These are phyloP conservation scores for Asobara japonica DNA, from an alignment of 1,140 invertebrate species.

Conservation along the genomic window DNA sequence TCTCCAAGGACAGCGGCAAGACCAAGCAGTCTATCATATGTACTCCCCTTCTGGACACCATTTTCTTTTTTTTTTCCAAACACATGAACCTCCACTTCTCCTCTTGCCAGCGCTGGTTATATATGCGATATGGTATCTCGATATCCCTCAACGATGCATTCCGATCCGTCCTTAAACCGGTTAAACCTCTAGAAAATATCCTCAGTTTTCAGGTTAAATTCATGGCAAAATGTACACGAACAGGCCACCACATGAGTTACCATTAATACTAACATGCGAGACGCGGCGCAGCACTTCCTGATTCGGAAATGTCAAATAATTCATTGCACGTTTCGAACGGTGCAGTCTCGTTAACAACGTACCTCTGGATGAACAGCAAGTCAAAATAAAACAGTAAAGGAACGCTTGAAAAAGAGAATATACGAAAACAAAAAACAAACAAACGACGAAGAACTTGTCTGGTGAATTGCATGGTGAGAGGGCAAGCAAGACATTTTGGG, in stretches of 20 bases:
- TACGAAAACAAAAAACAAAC: neutral
- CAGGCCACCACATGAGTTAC: neutral
- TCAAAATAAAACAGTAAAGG: neutral
- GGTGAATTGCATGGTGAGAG: too few relatives aligned
- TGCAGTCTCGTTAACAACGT: slow-evolving; percentile 7
- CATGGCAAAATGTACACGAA: slow-evolving; percentile 1
- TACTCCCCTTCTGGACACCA: neutral
- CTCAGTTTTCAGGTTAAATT: slow-evolving; percentile 26
- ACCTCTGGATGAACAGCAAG: neutral
- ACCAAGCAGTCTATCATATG: neutral
- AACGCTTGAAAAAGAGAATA: too few relatives aligned
- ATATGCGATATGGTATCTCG: slow-evolving; percentile 11
- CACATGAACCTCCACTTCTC: neutral
- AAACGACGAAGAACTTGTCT: neutral
- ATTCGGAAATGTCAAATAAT: slow-evolving; percentile 27
- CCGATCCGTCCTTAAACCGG: slow-evolving; percentile 17
- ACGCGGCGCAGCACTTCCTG: slow-evolving; percentile 14
- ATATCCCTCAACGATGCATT: slow-evolving; percentile 21
- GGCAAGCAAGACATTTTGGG: neutral
- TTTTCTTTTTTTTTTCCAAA: neutral
- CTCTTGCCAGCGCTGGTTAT: neutral
- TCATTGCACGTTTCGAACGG: slow-evolving; percentile 22
- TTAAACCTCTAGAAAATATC: slow-evolving; percentile 17
- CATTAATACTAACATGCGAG: slow-evolving; percentile 12
- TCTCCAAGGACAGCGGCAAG: neutral